Percentiles rank a stretch among this genome's conserved stretches.
phyloP scores from a whole-genome alignment of 1,140 invertebrate species.

The Philaenus spumarius region DNA sequence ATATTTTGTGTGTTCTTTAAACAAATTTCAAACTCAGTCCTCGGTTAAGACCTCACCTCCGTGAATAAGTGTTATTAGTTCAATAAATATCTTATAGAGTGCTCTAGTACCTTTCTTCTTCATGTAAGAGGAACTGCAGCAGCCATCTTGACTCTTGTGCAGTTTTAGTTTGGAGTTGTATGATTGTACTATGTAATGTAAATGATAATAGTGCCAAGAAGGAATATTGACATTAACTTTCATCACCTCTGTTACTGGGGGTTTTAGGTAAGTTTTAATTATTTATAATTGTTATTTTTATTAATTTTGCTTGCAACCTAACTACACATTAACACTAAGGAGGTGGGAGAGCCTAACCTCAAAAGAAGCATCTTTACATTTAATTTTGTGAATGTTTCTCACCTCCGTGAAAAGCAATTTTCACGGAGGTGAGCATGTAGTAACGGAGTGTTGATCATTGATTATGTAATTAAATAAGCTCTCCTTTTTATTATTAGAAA shows the following conservation, averaged over 20 bases:
- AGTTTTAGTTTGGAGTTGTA: background rate
- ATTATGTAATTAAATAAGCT: background rate
- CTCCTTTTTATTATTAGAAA: background rate
- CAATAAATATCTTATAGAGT: background rate
- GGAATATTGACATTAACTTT: background rate
- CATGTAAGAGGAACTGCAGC: background rate
- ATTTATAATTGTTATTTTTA: background rate
- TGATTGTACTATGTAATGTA: background rate
- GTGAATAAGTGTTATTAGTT: conserved; percentile 3
- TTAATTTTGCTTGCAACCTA: background rate
- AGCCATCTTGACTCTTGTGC: background rate
- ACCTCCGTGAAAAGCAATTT: background rate
- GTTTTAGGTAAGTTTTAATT: background rate
- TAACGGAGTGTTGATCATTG: background rate
- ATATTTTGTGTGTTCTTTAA: too few species aligned
- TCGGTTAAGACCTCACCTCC: background rate
- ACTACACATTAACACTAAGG: background rate
- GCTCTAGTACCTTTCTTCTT: background rate
- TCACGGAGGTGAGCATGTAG: conserved; percentile 2
- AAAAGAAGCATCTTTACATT: background rate
- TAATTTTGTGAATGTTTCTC: background rate
- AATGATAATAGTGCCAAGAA: background rate
- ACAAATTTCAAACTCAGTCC: background rate
- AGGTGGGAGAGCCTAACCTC: background rate
- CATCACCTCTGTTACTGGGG: background rate